Evolutionary conservation across 2,888 invertebrate genomes (phyloP).

Genomic region (Trichopria drosophilae): DNA sequence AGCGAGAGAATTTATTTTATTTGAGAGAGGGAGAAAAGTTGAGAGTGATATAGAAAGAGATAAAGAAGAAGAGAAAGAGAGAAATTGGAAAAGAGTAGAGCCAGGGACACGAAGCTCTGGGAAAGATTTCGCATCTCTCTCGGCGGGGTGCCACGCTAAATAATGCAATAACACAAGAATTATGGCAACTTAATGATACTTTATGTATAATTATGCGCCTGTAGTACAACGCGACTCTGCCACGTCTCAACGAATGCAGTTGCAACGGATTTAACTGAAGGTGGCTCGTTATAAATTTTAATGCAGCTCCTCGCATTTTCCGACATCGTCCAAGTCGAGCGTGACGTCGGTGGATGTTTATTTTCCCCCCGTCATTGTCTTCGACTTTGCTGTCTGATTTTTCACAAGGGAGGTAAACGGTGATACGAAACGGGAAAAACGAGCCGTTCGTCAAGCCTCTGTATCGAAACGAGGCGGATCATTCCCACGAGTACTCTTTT

Average conservation of each 20-base stretch:
- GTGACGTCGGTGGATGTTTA: too few relatives aligned
- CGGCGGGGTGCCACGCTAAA: conserved; percentile 53
- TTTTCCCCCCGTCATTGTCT: too few relatives aligned
- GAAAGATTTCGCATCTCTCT: conserved; percentile 45
- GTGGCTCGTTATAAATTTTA: conserved; percentile 30
- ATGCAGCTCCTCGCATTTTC: conserved; percentile 23
- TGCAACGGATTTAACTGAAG: not conserved
- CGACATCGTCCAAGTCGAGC: too few relatives aligned
- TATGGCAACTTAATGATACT: conserved; percentile 56
- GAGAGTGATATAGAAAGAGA: not conserved
- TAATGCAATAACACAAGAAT: conserved; percentile 57
- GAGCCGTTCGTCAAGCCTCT: too few relatives aligned
- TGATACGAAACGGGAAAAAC: too few relatives aligned
- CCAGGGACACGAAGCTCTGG: conserved; percentile 46
- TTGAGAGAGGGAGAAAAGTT: not conserved
- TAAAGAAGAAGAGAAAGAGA: conserved; percentile 22
- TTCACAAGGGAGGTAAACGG: too few relatives aligned
- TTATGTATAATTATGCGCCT: conserved; percentile 54
- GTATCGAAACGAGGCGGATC: too few relatives aligned
- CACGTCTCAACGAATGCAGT: too few relatives aligned
- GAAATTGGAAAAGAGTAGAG: conserved; percentile 33
- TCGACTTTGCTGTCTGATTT: too few relatives aligned
- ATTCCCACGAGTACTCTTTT: too few relatives aligned
- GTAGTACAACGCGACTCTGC: too few relatives aligned
- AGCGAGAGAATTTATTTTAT: too few relatives aligned